phyloP scores from a whole-genome alignment of 2,113 vertebrate species.

The Propithecus coquereli region DNA sequence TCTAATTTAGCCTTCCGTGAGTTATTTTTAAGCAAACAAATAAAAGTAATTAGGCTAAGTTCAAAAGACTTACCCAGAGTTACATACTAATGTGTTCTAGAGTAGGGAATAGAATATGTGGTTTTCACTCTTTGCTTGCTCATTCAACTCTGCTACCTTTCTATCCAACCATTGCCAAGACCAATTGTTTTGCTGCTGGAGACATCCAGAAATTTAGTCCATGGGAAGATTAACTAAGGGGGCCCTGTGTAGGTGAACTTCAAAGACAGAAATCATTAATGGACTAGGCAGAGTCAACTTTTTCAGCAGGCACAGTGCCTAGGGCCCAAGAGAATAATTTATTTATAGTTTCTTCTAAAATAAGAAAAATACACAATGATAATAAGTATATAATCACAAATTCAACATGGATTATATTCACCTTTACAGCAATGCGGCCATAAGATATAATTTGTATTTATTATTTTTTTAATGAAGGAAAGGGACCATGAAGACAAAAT shows the following conservation, averaged over 20 bases:
- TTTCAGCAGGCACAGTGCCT: not conserved
- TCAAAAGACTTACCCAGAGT: not conserved
- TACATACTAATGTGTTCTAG: not conserved
- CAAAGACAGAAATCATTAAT: not conserved
- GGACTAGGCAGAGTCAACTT: not conserved
- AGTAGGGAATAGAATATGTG: not conserved
- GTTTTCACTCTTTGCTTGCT: not conserved
- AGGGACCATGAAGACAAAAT: not conserved
- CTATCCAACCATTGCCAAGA: not conserved
- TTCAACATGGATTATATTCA: not conserved
- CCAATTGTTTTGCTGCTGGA: not conserved
- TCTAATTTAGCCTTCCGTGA: not conserved
- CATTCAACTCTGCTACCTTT: not conserved
- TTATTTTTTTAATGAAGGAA: not conserved
- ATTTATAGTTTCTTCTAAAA: slow-evolving; percentile 22
- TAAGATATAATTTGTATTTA: not conserved
- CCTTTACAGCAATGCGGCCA: not conserved
- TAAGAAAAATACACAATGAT: not conserved
- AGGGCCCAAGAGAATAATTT: not conserved
- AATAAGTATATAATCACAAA: not conserved
- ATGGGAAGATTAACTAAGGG: not conserved
- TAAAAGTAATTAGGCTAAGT: slow-evolving; percentile 11
- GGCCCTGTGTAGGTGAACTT: not conserved
- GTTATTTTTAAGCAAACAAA: slow-evolving; percentile 43
- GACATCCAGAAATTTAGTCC: not conserved